Percentiles rank a stretch among this genome's conserved stretches.
phyloP scores from a whole-genome alignment of 2,113 vertebrate species.

The Bucco capensis region DNA sequence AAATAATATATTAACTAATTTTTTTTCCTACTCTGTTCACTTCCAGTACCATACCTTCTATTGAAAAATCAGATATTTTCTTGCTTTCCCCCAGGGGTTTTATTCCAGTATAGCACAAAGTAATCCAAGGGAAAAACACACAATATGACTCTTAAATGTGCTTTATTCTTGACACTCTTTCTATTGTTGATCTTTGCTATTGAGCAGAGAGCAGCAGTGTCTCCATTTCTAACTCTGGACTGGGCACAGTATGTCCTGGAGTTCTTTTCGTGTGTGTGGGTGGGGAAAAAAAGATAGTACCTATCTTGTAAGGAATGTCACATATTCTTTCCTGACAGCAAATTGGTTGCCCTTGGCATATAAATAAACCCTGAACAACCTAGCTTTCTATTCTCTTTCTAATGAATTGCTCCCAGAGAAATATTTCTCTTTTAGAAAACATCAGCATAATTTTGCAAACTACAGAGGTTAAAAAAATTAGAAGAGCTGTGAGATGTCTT shows the following conservation, averaged over 20 bases:
- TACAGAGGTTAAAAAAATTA: neutral
- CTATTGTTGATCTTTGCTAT: neutral
- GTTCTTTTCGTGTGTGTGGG: neutral
- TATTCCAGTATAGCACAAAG: neutral
- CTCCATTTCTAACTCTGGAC: neutral
- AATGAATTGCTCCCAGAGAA: neutral
- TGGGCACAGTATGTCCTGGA: neutral
- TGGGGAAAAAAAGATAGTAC: accelerated
- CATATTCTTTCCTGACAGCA: neutral
- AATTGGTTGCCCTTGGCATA: neutral
- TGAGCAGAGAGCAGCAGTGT: neutral
- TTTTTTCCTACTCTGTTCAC: neutral
- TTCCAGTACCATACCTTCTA: neutral
- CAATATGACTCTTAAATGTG: neutral
- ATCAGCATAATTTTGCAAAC: neutral
- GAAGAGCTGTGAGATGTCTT: neutral
- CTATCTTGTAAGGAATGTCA: neutral
- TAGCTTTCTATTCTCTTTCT: neutral
- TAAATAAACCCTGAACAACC: neutral
- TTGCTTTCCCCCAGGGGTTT: neutral
- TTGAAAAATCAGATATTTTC: neutral
- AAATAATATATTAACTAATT: neutral
- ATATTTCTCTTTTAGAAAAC: neutral
- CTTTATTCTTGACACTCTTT: neutral
- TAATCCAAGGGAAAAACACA: neutral